These are phyloP conservation scores for Callaeas wilsoni DNA, from an alignment of 2,113 vertebrate species.

Conservation along the genomic window DNA sequence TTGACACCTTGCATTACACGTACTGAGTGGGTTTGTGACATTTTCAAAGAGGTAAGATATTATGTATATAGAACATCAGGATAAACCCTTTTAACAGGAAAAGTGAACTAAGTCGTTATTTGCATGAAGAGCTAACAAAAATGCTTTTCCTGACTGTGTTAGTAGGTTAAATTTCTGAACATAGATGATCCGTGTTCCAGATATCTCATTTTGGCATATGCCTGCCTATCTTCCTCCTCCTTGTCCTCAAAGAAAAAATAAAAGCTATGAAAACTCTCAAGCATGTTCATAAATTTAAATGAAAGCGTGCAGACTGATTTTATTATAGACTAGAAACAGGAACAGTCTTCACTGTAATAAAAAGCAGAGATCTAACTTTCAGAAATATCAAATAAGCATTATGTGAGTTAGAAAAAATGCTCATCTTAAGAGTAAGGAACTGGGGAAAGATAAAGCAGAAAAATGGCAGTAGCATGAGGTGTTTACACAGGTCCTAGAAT, in stretches of 20 bases:
- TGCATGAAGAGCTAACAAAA: background rate
- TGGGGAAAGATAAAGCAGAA: background rate
- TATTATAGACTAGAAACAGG: background rate
- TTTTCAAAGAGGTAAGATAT: background rate
- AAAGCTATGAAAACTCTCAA: background rate
- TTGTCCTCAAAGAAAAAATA: background rate
- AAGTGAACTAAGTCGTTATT: background rate
- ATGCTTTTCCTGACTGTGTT: background rate
- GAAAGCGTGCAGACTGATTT: background rate
- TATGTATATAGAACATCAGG: background rate
- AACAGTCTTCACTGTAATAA: background rate
- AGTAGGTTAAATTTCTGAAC: background rate
- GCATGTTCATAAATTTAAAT: background rate
- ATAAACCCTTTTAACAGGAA: background rate
- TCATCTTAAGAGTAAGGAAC: background rate
- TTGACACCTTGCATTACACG: background rate
- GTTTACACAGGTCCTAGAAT: background rate
- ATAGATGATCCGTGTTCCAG: background rate
- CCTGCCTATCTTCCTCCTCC: background rate
- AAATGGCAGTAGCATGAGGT: background rate
- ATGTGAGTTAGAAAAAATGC: background rate
- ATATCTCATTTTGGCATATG: background rate
- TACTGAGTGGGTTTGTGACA: background rate
- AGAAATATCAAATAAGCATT: background rate
- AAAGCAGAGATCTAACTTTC: background rate